Evolutionary conservation across 1,140 invertebrate species (phyloP), one percentile per base, ranked within the genome.

Genomic region (Drosophila repleta): DNA sequence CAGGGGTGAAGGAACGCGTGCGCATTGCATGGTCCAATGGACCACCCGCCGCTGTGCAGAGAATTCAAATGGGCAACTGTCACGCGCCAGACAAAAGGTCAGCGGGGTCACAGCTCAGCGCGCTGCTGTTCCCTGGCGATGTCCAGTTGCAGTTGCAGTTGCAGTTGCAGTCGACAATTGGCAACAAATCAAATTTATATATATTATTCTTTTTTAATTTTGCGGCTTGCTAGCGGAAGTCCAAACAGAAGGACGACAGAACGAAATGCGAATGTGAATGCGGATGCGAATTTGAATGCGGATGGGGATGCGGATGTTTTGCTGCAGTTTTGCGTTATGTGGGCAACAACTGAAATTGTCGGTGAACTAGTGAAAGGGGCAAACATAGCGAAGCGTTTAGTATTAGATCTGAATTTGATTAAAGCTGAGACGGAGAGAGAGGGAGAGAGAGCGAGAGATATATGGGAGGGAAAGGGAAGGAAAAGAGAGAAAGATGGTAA

Each of bases 141-240:
- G 45, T 21, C 21, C 10, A 46, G 17, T 18, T 46, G 17, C 48
- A 29, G 48, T 51, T 51, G 24, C 29, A 29, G 4, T 29, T 29
- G 7, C 21, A 48, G 18, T 21, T 48, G 4, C 48, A 29, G 48
- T 51, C 29, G 24, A 7, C 24, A 51, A 51, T 29, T 51, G 24
- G 48, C 24, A 52, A 35, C 49, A 52, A 52, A 32, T 52, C 49
- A 52, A 52, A 52, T 52, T 15, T 26, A 52, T 52, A 52, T 26
- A 8, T n/a, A n/a, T n/a, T n/a, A n/a, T n/a, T n/a, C n/a, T n/a
- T 52, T 52, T 52, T 52, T 52, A 51, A 51, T 51, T 51, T 51
- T 29, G 48, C 24, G 48, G 48, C 26, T 10, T 0, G 21, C 13
- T 8, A 52, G 15, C 49, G 49, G 49, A 52, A 52, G 49, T 18